Evolutionary conservation across 2,113 vertebrate species (phyloP).

Genomic region (Zosterops japonicus): DNA sequence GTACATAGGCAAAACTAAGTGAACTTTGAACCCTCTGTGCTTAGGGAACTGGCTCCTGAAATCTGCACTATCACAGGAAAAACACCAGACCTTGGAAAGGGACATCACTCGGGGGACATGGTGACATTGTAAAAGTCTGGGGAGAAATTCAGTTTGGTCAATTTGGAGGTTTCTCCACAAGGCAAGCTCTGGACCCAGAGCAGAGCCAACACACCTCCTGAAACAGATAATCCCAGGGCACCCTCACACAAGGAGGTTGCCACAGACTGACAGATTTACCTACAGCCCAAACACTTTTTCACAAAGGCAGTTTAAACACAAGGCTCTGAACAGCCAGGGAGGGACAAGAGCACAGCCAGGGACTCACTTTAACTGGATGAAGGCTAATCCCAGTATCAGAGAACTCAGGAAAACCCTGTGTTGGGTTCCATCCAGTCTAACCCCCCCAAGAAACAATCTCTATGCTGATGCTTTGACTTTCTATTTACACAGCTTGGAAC

Average conservation of each 20-base stretch:
- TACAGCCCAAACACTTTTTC: neutral
- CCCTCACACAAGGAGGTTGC: neutral
- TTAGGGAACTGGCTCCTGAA: neutral
- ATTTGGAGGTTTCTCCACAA: neutral
- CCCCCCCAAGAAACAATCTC: neutral
- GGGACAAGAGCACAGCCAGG: neutral
- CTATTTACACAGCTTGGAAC: neutral
- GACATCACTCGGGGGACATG: neutral
- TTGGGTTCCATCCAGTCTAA: conserved; percentile 51
- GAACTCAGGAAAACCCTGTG: conserved; percentile 18
- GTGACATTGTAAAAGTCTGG: neutral
- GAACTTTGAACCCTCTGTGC: neutral
- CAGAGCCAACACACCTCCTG: neutral
- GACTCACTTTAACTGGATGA: conserved; percentile 61
- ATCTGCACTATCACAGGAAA: neutral
- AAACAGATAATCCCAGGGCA: neutral
- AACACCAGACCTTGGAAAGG: neutral
- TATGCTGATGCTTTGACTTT: neutral
- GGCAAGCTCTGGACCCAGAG: neutral
- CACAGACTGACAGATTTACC: neutral
- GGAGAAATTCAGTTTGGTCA: neutral
- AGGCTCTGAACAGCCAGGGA: neutral
- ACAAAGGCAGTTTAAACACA: neutral
- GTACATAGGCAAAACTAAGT: neutral
- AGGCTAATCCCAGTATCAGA: conserved; percentile 56